A percentile compares a stretch with the other conserved stretches of the same genome.
Evolutionary conservation across 1,140 invertebrate species (phyloP).

Genomic region (Dendrolimus kikuchii): DNA sequence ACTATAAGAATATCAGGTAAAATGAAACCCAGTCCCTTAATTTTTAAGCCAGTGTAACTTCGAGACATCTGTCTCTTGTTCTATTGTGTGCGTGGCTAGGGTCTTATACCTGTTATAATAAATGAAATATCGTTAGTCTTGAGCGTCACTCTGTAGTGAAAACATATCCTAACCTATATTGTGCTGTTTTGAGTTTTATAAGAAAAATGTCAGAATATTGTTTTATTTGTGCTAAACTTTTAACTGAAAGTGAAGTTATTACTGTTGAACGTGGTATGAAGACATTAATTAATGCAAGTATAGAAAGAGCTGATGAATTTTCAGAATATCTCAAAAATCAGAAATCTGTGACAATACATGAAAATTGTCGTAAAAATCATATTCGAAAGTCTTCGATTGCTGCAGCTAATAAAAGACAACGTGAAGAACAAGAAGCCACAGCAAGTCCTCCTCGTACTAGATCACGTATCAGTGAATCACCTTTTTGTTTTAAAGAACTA

Average conservation of each 20-base stretch:
- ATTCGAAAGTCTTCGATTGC: conserved; percentile 20
- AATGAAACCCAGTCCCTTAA: conserved; percentile 22
- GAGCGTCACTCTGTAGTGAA: conserved; percentile 13
- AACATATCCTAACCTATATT: conserved; percentile 15
- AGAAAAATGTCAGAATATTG: conserved; percentile 37
- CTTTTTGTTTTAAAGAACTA: conserved; percentile 34
- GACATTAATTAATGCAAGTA: background rate
- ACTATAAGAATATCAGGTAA: conserved; percentile 21
- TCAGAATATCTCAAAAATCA: conserved; percentile 20
- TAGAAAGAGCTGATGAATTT: conserved; percentile 1
- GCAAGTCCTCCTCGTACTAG: conserved; percentile 28
- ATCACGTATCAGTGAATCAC: conserved; percentile 26
- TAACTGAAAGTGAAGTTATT: conserved; percentile 28
- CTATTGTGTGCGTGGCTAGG: conserved; percentile 23
- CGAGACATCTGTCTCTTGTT: conserved; percentile 20
- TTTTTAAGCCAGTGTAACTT: conserved; percentile 20
- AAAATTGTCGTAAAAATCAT: conserved; percentile 14
- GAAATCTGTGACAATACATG: conserved; percentile 24
- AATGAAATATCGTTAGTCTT: conserved; percentile 16
- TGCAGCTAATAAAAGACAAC: conserved; percentile 24
- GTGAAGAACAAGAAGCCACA: conserved; percentile 25
- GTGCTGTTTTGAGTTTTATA: too few species aligned
- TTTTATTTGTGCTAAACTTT: conserved; percentile 38
- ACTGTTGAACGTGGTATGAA: conserved; percentile 2
- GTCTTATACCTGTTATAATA: conserved; percentile 19